phyloP scores from a whole-genome alignment of 2,888 invertebrate species.

The Macroteleia sp. region DNA sequence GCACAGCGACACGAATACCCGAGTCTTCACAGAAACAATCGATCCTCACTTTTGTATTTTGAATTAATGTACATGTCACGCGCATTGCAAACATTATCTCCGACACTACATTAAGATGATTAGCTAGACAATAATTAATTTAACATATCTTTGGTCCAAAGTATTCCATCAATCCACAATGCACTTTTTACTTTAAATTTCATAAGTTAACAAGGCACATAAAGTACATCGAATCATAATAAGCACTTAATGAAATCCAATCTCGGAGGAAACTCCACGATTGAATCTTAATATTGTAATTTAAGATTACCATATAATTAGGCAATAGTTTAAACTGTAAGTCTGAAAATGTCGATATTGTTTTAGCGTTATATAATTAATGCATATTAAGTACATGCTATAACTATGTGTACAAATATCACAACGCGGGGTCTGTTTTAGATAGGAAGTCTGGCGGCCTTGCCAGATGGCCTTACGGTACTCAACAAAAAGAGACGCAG shows the following conservation, averaged over 20 bases:
- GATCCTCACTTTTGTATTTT: background rate
- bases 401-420: conserved; percentile 35
- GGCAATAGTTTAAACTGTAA: too few species aligned
- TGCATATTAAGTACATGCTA: conserved; percentile 1
- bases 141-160: too few species aligned
- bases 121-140: background rate
- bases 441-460: conserved; percentile 60
- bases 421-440: conserved; percentile 28
- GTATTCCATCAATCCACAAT: too few species aligned
- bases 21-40: conserved; percentile 21
- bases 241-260: too few species aligned
- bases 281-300: too few species aligned
- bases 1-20: conserved; percentile 24
- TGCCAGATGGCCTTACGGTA: conserved; percentile 61
- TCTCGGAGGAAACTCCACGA: too few species aligned
- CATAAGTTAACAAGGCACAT: too few species aligned
- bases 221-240: too few species aligned
- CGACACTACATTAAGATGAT: background rate
- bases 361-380: conserved; percentile 24
- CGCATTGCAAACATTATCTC: background rate
- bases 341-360: too few species aligned
- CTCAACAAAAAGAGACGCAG: conserved; percentile 42
- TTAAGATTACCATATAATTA: too few species aligned
- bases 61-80: background rate
- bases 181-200: too few species aligned